Conservation (phyloP, 2,888 invertebrate species). For the Tribolium freemani region DNA sequence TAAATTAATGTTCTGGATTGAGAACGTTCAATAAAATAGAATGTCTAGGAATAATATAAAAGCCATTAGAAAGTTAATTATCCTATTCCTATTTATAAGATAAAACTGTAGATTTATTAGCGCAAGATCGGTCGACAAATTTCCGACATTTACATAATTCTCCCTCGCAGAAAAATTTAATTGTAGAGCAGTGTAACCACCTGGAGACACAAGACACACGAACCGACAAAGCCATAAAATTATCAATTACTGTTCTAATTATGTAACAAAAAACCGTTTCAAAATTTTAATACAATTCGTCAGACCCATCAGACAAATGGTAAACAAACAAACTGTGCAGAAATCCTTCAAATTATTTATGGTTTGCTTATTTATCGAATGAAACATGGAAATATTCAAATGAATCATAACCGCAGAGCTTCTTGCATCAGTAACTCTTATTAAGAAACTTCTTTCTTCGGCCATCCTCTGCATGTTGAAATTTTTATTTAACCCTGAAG, state of each 20-base stretch:
- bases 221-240: not conserved
- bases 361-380: not conserved
- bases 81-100: not conserved
- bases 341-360: constrained; percentile 15
- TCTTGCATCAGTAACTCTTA: not conserved
- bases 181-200: not conserved
- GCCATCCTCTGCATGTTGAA: not conserved
- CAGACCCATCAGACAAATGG: not conserved
- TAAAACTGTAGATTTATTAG: not conserved
- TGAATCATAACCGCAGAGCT: not conserved
- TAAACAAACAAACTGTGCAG: constrained; percentile 9
- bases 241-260: not conserved
- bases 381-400: not conserved
- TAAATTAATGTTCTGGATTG: not conserved
- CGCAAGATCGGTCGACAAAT: not conserved
- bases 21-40: not conserved
- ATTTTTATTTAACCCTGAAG: not conserved
- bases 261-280: not conserved
- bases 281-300: not conserved
- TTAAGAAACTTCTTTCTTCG: not conserved
- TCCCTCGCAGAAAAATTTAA: not conserved
- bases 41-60: not conserved
- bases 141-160: constrained; percentile 10
- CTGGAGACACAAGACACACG: not conserved
- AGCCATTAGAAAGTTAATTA: constrained; percentile 13